These are phyloP conservation scores for Mirounga angustirostris DNA, from an alignment of 2,113 vertebrate genomes.

Conservation along the genomic window DNA sequence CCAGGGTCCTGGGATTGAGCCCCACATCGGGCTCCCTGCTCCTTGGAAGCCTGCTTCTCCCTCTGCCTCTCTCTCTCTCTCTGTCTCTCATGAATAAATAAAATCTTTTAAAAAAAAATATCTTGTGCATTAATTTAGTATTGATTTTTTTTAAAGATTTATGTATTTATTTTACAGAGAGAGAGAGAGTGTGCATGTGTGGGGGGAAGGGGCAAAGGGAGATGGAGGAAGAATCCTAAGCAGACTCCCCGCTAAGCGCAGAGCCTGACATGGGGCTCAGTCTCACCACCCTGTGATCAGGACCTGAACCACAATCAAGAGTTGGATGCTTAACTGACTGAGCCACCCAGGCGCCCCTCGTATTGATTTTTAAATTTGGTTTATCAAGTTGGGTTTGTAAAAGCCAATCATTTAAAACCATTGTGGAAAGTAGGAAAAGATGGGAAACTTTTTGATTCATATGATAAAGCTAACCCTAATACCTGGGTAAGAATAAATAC, in stretches of 20 bases:
- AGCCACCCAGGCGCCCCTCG: too few relatives aligned
- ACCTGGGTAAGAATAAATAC: neutral
- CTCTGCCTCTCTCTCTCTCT: too few relatives aligned
- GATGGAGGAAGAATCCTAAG: neutral
- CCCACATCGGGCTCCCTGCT: too few relatives aligned
- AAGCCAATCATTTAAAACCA: neutral
- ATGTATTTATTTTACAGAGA: neutral
- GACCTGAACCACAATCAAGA: neutral
- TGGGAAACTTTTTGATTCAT: neutral
- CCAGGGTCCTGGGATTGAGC: too few relatives aligned
- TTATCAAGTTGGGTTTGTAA: conserved; percentile 9
- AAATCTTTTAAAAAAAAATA: neutral
- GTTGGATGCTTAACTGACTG: neutral
- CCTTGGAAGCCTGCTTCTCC: too few relatives aligned
- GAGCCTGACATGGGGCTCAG: neutral
- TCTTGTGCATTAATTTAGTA: neutral
- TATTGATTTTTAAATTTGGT: conserved; percentile 1
- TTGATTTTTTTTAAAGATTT: neutral
- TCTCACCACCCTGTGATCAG: neutral
- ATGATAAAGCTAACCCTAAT: neutral
- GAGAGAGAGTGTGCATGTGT: neutral
- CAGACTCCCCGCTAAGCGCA: neutral
- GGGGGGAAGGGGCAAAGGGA: neutral
- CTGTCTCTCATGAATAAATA: too few relatives aligned
- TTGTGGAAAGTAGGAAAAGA: neutral